Base-by-base conservation (phyloP, 1,140 invertebrate species). In the Uloborus diversus region DNA sequence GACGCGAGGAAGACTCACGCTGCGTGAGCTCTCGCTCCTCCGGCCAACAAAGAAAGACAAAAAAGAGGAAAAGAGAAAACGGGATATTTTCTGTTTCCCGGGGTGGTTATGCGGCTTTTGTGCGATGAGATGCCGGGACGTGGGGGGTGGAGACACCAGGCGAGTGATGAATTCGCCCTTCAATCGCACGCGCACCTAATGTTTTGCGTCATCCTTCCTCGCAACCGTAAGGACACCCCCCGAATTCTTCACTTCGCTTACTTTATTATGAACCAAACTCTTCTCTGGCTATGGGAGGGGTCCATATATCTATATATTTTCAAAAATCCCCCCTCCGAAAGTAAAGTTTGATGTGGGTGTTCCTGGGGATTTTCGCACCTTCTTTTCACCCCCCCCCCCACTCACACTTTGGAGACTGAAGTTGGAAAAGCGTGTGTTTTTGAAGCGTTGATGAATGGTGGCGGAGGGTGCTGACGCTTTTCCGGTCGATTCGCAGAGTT, bases 401-500 rank as follows among this genome's bases (percentile, higher is more conserved):
- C 73, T 59, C 62, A 51, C 51, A 51, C 57, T 75, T 53, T 59
- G 53, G 56, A 61, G 33, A 27, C 37, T 61, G 62, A 42, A 66
- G 47, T 64, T 37, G 47, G 56, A 73, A 61, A 78, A 61, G 49
- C 73, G 73, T 65, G 62, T 59, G 59, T 32, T 32, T 33, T 62
- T 62, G 27, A 30, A 32, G 27, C 33, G 47, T 64, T 64, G 62
- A 47, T 32, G n/a, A 37, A 28, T 35, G 59, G 47, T 14, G 35
- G 57, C n/a, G 42, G 5, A 23, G 57, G 4, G 13, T 56, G 9
- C 49, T 27, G 56, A 59, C 37, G 17, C 1, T 20, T 53, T 20
- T 42, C 7, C 49, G 49, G 49, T 53, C 49, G 49, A 53, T 53
- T 53, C n/a, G n/a, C n/a, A n/a, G n/a, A n/a, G n/a, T n/a, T n/a